Percentiles rank a stretch among this genome's conserved stretches.
phyloP scores from a whole-genome alignment of 37 sponge, comb jelly and placozoan species.

The Dysidea cf. avara region DNA sequence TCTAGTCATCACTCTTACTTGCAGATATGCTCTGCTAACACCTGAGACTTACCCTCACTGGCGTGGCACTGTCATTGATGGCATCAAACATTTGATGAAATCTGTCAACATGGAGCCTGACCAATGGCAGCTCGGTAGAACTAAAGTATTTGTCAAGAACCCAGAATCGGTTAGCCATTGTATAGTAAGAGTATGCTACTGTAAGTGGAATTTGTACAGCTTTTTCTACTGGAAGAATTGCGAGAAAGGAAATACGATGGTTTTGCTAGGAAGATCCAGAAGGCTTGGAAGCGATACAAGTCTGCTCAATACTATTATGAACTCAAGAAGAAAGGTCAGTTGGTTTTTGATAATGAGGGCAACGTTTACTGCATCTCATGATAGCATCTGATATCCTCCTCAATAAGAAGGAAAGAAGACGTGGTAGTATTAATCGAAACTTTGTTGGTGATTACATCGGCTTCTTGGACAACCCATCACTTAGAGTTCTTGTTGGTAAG shows the following conservation, averaged over 20 bases:
- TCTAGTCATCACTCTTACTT: neutral
- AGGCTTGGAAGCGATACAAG: slow-evolving; percentile 81
- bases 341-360: no score
- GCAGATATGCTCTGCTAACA: slow-evolving; percentile 84
- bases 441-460: slow-evolving; percentile 98
- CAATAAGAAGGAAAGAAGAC: slow-evolving; percentile 92
- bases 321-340: slow-evolving; percentile 84
- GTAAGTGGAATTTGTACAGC: slow-evolving; percentile 29
- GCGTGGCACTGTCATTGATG: slow-evolving; percentile 70
- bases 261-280: slow-evolving; percentile 92
- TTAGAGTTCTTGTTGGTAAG: slow-evolving; percentile 85
- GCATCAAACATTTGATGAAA: slow-evolving; percentile 84
- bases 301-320: slow-evolving; percentile 76
- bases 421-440: slow-evolving; percentile 87
- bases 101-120: slow-evolving; percentile 95
- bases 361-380: neutral
- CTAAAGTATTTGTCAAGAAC: slow-evolving; percentile 93
- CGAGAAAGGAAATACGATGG: slow-evolving; percentile 96
- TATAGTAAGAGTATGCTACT: neutral
- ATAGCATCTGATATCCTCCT: slow-evolving; percentile 92
- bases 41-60: slow-evolving; percentile 92
- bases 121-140: slow-evolving; percentile 95
- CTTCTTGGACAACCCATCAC: slow-evolving; percentile 83
- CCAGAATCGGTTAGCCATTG: slow-evolving; percentile 88
- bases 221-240: slow-evolving; percentile 94